Base-by-base conservation (phyloP, 2,888 invertebrate genomes). In the Athalia rosae region DNA sequence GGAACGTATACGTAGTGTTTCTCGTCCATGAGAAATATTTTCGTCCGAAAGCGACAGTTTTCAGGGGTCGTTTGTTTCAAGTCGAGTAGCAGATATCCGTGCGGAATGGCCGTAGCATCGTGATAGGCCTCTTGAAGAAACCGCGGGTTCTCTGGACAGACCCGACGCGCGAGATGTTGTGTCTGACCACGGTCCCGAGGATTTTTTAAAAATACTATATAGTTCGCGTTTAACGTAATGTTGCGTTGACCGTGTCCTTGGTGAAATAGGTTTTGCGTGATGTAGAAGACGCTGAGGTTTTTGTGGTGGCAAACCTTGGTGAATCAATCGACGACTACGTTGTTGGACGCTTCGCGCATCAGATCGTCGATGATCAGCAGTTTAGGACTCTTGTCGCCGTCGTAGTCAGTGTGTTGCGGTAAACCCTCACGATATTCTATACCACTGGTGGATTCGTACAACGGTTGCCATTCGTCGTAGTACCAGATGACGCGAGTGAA, bases 161-260 rank as follows among this genome's bases (percentile, higher is more conserved):
- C 45, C 41, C 64, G 64, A n/a, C 64, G 64, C 43, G 64, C 64
- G 47, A 64, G 47, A 41, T 64, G 47, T 45, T 64, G 64, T 45
- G 64, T 45, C 11, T 64, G 64, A n/a, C 43, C 64, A 13, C 47
- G 64, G 45, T 64, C 64, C 7, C 64, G 64, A 6, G 64, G 64
- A 45, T 64, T 64, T 47, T 47, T 41, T 50, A 79, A 78, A n/a
- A 71, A 64, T 9, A 78, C 76, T 6, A 79, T 74, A 13, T 79
- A 79, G n/a, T 78, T 78, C 11, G 77, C 63, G 66, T 79, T 77
- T 15, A 79, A 59, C 9, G 76, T 79, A 8, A 79, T 76, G 47
- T 78, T 76, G 3, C 76, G 74, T 41, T 63, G 64, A 1, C 77
- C 77, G 43, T 50, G 71, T 7, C 69, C 63, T 9, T 78, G 77